A percentile compares a stretch with the other conserved stretches of the same genome.
Evolutionary conservation across 2,888 invertebrate genomes (phyloP).

Genomic region (Brachypterus glaber): DNA sequence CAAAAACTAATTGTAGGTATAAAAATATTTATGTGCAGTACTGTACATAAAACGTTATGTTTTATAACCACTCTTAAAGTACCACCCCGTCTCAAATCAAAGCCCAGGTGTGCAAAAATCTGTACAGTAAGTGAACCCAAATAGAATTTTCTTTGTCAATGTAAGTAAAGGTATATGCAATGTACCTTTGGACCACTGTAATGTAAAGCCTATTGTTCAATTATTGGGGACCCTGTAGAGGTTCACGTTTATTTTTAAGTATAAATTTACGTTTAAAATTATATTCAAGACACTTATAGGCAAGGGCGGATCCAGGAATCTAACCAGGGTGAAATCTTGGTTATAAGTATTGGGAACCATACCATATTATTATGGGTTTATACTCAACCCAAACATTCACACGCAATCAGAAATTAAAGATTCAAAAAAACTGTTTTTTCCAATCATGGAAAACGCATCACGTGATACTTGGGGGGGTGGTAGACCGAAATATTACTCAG

Average conservation of each 20-base stretch:
- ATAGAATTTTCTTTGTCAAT: not conserved
- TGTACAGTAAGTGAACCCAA: conserved; percentile 12
- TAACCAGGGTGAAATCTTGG: no score
- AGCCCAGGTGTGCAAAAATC: conserved; percentile 24
- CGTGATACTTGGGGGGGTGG: no score
- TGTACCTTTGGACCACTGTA: conserved; percentile 12
- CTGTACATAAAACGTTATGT: conserved; percentile 16
- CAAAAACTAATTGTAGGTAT: no score
- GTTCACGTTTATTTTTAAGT: conserved; percentile 20
- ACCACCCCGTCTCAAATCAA: conserved; percentile 16
- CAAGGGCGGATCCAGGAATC: no score
- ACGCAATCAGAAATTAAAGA: no score
- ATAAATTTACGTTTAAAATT: conserved; percentile 19
- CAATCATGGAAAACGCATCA: no score
- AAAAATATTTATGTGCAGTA: conserved; percentile 13
- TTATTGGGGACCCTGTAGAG: conserved; percentile 16
- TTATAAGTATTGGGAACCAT: no score
- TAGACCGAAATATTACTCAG: no score
- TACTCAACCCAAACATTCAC: no score
- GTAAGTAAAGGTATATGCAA: not conserved
- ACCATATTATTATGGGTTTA: no score
- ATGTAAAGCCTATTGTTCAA: conserved; percentile 20
- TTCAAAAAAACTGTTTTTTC: no score
- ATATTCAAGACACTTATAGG: no score
- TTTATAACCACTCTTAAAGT: conserved; percentile 19